These are phyloP conservation scores for Phataginus tricuspis DNA, from an alignment of 2,797 vertebrate genomes.

Conservation along the genomic window DNA sequence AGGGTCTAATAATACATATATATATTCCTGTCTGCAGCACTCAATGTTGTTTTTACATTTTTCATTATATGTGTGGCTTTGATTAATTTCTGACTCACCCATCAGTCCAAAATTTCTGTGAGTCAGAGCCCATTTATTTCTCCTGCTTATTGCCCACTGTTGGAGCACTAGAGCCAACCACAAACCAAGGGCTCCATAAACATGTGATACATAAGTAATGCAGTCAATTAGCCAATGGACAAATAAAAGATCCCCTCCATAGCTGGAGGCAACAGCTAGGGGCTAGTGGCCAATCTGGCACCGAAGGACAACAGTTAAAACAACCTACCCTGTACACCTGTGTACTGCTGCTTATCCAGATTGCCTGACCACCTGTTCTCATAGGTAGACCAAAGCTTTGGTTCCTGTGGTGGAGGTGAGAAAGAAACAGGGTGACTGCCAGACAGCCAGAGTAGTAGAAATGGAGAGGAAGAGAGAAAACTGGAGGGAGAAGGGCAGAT, in stretches of 20 bases:
- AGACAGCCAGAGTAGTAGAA: background rate
- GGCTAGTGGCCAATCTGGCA: background rate
- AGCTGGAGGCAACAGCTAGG: background rate
- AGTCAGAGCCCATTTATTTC: background rate
- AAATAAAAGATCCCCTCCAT: background rate
- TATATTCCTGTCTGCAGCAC: background rate
- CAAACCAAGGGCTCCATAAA: background rate
- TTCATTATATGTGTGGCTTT: background rate
- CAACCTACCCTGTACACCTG: background rate
- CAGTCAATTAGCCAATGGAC: background rate
- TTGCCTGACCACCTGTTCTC: conserved; percentile 7
- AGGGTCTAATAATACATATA: background rate
- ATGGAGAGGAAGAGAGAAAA: background rate
- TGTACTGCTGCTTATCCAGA: background rate
- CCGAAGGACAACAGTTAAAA: background rate
- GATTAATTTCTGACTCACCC: background rate
- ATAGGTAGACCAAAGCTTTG: background rate
- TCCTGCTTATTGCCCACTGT: background rate
- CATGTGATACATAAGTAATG: background rate
- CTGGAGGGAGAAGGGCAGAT: background rate
- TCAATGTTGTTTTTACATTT: background rate
- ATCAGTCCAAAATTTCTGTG: background rate
- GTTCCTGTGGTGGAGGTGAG: background rate
- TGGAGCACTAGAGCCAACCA: background rate
- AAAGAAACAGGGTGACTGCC: background rate